These are phyloP conservation scores for Neelides sp. DNA, from an alignment of 1,140 invertebrate species.

Conservation along the genomic window DNA sequence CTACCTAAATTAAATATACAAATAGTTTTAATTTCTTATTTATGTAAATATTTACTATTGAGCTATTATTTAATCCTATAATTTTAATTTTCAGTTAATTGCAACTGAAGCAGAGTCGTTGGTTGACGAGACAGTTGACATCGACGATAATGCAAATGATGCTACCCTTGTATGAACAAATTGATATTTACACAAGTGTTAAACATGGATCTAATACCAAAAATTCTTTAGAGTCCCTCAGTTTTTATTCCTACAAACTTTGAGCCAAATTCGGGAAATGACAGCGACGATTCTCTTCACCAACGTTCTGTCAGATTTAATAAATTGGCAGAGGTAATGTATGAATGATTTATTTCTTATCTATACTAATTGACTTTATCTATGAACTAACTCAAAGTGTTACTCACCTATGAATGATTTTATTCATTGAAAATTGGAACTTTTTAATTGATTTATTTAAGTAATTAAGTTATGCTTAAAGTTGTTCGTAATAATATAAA, in stretches of 20 bases:
- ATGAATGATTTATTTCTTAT: too few species aligned
- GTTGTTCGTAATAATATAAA: too few species aligned
- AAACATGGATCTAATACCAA: not conserved
- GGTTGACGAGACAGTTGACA: conserved; percentile 1
- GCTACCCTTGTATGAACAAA: conserved; percentile 14
- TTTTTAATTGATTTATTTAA: too few species aligned
- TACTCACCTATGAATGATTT: too few species aligned
- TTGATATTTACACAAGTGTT: conserved; percentile 2
- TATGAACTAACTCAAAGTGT: too few species aligned
- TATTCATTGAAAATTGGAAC: too few species aligned
- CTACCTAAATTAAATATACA: too few species aligned
- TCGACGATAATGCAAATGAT: conserved; percentile 28
- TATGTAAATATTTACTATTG: not conserved
- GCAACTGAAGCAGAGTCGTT: conserved; percentile 14
- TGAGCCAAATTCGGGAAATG: conserved; percentile 56
- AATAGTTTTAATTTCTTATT: too few species aligned
- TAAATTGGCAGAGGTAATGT: conserved; percentile 59
- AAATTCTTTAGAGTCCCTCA: conserved; percentile 54
- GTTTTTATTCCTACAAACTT: conserved; percentile 70
- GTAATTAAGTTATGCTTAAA: too few species aligned
- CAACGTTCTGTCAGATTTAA: conserved; percentile 63
- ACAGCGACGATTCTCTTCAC: conserved; percentile 64
- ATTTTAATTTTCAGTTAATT: conserved; percentile 8
- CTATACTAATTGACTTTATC: too few species aligned
- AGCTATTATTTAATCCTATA: not conserved